Percentiles rank a stretch among this genome's conserved stretches.
These are phyloP conservation scores for Lasioglossum marginatum DNA, from an alignment of 2,888 invertebrate genomes.

Conservation along the genomic window DNA sequence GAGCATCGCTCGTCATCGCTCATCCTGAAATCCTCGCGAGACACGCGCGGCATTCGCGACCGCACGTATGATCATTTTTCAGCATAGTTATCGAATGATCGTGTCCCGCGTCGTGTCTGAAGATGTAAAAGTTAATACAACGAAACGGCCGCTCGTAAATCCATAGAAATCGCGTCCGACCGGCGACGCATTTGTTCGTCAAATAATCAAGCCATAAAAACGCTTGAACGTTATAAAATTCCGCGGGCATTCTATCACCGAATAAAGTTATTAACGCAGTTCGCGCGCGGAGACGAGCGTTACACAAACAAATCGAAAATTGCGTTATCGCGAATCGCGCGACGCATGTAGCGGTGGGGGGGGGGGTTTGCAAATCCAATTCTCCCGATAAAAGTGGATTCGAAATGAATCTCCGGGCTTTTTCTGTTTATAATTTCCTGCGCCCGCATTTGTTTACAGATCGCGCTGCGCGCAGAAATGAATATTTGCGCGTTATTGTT, in stretches of 20 bases:
- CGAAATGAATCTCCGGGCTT: constrained; percentile 31
- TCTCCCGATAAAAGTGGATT: constrained; percentile 37
- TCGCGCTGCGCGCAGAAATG: neutral
- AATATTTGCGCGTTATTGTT: neutral
- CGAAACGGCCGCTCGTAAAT: neutral
- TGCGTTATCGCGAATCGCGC: constrained; percentile 37
- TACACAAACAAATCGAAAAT: constrained; percentile 52
- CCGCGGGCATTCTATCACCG: neutral
- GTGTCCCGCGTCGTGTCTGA: constrained; percentile 29
- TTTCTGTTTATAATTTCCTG: constrained; percentile 29
- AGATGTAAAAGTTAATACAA: neutral
- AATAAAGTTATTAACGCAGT: constrained; percentile 45
- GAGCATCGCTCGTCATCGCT: constrained; percentile 64
- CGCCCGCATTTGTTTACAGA: neutral
- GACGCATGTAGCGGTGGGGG: constrained; percentile 30
- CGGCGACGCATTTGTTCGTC: neutral
- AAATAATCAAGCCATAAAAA: neutral
- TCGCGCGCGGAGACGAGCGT: constrained; percentile 6
- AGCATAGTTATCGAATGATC: constrained; percentile 67
- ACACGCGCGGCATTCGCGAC: constrained; percentile 59
- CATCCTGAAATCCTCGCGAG: constrained; percentile 62
- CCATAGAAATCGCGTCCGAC: neutral
- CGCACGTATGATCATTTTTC: constrained; percentile 67
- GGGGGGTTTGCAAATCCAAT: constrained; percentile 39
- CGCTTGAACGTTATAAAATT: constrained; percentile 22